Evolutionary conservation across 2,113 vertebrate genomes (phyloP), one percentile per base, ranked within the genome.

Genomic region (Thinocorus orbignyianus): DNA sequence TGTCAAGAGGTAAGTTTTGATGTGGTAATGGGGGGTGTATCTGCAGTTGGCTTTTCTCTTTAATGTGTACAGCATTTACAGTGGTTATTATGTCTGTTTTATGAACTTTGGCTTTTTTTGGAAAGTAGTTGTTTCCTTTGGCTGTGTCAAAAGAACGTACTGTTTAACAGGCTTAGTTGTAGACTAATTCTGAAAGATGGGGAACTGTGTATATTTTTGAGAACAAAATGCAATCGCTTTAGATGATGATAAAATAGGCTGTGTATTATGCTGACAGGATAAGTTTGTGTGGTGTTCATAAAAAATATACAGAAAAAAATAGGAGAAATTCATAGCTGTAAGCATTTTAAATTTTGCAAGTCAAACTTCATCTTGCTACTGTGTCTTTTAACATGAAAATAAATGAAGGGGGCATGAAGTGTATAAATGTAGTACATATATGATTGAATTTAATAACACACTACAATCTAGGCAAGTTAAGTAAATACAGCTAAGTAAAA

Each of bases 371-470:
- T 65, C 62, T 58, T 70, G 35, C 14, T 77, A 49, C 5, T 19
- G 30, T 7, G 9, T 30, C 26, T 84, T 76, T 74, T 31, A 86
- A 65, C 30, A 65, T 35, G 20, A 51, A 82, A 86, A 70, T 11
- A 54, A 15, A 46, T 25, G 10, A 57, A 8, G 25, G 11, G 9
- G 11, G 52, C 0, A 0, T 30, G 23, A 69, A 77, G 7, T 23
- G 3, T 54, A 9, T 49, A 65, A 61, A 55, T 41, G 41, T 41
- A 41, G 41, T 22, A 51, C 5, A 7, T 12, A 10, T 6, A 9
- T 6, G 54, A 4, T 3, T n/a, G n/a, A n/a, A n/a, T n/a, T 3
- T 17, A n/a, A 1, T 30, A 42, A 70, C 23, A 26, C n/a, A 10
- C 17, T 28, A 48, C 10, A 87, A n/a, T 15, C 10, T 22, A 62